Conservation (phyloP, 2,797 vertebrate species). For the Echeneis naucrates region DNA sequence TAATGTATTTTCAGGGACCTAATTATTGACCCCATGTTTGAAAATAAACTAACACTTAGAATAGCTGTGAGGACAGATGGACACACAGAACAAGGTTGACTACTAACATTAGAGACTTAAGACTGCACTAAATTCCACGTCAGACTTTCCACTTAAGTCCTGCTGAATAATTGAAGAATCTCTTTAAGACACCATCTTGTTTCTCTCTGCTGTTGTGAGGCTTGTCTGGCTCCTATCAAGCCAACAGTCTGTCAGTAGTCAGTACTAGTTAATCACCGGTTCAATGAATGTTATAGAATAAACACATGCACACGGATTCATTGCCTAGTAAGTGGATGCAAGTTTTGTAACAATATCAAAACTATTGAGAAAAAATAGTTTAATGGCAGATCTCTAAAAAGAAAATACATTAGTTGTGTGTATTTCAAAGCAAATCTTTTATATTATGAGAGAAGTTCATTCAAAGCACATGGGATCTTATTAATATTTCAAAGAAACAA, state of each 20-base stretch:
- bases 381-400: slow-evolving; percentile 8
- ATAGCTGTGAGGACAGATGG: slow-evolving; percentile 12
- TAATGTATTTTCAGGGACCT: slow-evolving; percentile 14
- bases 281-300: slow-evolving; percentile 21
- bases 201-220: slow-evolving; percentile 31
- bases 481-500: slow-evolving; percentile 31
- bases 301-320: slow-evolving; percentile 6
- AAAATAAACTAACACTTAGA: neutral
- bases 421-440: slow-evolving; percentile 2
- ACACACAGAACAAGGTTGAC: slow-evolving; percentile 7
- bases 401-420: neutral
- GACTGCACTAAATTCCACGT: slow-evolving; percentile 2
- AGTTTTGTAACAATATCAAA: neutral
- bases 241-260: slow-evolving; percentile 23
- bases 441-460: slow-evolving; percentile 11
- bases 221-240: slow-evolving; percentile 24
- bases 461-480: slow-evolving; percentile 18
- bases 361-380: slow-evolving; percentile 11
- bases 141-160: slow-evolving; percentile 36
- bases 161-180: slow-evolving; percentile 59
- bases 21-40: neutral
- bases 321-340: slow-evolving; percentile 1
- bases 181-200: slow-evolving; percentile 44
- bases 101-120: neutral
- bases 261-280: slow-evolving; percentile 40